Evolutionary conservation across 1,140 invertebrate genomes (phyloP).

Genomic region (Arctopsyche grandis): DNA sequence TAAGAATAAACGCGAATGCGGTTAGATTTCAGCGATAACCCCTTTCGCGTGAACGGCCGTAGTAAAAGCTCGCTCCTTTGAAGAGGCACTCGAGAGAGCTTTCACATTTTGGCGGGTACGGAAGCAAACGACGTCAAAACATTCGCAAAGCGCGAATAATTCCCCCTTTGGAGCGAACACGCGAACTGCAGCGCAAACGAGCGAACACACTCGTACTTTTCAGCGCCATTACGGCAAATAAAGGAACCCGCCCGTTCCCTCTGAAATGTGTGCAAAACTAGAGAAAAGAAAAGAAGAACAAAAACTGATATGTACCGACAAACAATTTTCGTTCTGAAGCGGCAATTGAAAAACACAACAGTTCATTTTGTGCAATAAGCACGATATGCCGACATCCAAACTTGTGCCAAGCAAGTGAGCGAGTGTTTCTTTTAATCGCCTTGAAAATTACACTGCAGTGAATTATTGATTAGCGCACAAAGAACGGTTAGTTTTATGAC

Average conservation of each 20-base stretch:
- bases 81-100: conserved; percentile 17
- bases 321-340: conserved; percentile 19
- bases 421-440: conserved; percentile 14
- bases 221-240: conserved; percentile 49
- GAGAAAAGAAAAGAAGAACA: background rate
- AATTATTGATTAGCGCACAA: conserved; percentile 55
- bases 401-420: no score
- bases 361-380: no score
- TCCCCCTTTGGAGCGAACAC: background rate
- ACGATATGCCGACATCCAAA: no score
- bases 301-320: background rate
- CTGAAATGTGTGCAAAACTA: background rate
- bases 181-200: conserved; percentile 19
- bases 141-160: conserved; percentile 16
- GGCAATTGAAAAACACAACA: conserved; percentile 10
- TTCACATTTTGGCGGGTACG: background rate
- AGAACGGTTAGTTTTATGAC: conserved; percentile 45
- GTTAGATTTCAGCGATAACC: background rate
- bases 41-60: background rate
- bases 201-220: conserved; percentile 18
- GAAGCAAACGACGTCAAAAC: background rate
- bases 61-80: conserved; percentile 1
- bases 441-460: conserved; percentile 53
- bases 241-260: conserved; percentile 48
- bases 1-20: background rate